Base-by-base conservation (phyloP, 2,888 invertebrate species). In the Mythimna ferrago region DNA sequence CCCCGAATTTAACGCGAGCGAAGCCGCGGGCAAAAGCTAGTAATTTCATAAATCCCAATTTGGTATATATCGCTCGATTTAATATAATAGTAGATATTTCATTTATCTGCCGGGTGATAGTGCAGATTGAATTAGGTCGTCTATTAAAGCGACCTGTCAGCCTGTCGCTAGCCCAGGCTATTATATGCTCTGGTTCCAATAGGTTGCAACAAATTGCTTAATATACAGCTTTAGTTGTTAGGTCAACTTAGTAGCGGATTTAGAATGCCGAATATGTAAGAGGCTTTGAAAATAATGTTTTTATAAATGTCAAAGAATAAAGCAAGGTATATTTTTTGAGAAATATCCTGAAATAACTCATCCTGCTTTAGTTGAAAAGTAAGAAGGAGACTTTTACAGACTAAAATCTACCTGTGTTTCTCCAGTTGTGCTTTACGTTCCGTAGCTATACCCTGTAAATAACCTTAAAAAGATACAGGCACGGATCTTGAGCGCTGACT, bases 141-240 rank as follows among this genome's bases (percentile, higher is more conserved):
- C 65, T 78, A 66, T 71, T 51, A 62, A 62, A 80, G 58, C 56
- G 65, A 81, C 58, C 67, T 66, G 66, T 60, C 80, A 62, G 51
- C 32, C 70, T 74, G 65, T 74, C 73, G 26, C 44, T 78, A 48
- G 56, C 32, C 14, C 61, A 56, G 38, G 57, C 67, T 53, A 79
- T 79, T 76, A 76, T 71, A 38, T 58, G 58, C 54, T 71, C 65
- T 57, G 67, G 56, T 57, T 38, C 71, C 26, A 65, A 44, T 78
- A 73, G 81, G 57, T 65, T 67, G 66, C 58, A 56, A 81, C 78
- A 81, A 81, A 81, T 81, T 81, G 78, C 67, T 70, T 65, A 65
- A 80, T 77, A 65, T 19, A 58, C 35, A 48, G 64, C 66, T 61
- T 66, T 64, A 19, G 32, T 63, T 56, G 57, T 67, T 38, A 35